Conservation (phyloP, 2,797 vertebrate species). For the Mormyrops boulengeri region DNA sequence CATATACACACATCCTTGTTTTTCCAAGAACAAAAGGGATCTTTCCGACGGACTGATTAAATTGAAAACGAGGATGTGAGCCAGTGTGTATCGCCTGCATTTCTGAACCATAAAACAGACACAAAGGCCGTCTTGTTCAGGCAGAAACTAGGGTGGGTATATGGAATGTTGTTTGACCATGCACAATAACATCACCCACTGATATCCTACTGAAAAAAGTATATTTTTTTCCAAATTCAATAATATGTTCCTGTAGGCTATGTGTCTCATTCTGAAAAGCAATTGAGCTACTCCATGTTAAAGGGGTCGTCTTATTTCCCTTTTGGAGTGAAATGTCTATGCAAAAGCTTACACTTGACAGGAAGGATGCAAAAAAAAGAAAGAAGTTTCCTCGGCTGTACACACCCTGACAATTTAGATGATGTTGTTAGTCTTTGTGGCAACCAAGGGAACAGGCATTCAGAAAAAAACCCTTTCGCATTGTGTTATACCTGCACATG, state of each 20-base stretch:
- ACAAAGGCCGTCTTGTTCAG: background rate
- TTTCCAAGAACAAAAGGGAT: constrained; percentile 4
- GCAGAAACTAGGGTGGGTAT: background rate
- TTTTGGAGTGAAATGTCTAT: background rate
- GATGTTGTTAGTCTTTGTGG: background rate
- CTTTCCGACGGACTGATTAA: background rate
- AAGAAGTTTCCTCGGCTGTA: background rate
- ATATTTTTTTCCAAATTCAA: background rate
- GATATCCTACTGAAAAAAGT: background rate
- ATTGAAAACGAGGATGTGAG: background rate
- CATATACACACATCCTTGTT: background rate
- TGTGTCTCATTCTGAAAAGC: background rate
- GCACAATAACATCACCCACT: background rate
- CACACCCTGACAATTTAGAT: background rate
- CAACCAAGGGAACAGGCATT: background rate
- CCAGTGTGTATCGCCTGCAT: background rate
- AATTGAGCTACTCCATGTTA: background rate
- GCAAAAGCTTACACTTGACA: background rate
- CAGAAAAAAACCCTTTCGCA: background rate
- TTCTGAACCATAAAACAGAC: background rate
- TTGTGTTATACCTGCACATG: background rate
- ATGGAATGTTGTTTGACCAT: background rate
- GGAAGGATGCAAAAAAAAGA: background rate
- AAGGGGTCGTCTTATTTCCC: background rate
- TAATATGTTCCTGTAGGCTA: background rate